Evolutionary conservation across 37 sponge, comb jelly and placozoan genomes (phyloP).

Genomic region (Spongilla lacustris): DNA sequence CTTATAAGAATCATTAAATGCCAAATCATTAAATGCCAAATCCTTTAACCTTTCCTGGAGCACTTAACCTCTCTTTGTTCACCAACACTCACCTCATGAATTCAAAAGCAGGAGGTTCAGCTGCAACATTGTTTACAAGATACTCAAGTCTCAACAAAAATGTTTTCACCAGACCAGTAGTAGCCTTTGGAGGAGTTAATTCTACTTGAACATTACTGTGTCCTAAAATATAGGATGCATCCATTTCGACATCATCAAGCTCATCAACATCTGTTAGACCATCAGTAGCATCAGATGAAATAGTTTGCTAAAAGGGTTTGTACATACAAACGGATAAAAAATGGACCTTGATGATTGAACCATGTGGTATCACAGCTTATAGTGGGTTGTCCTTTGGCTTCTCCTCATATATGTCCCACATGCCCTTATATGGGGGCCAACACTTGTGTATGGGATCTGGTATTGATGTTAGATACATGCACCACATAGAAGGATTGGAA

Average conservation of each 20-base stretch:
- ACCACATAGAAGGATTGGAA: too few relatives aligned
- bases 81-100: slow-evolving; percentile 45
- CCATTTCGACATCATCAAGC: neutral
- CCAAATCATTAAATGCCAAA: too few relatives aligned
- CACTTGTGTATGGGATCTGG: too few relatives aligned
- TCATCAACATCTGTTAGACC: neutral
- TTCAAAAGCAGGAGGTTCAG: slow-evolving; percentile 57
- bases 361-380: too few relatives aligned
- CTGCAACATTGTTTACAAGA: slow-evolving; percentile 47
- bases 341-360: too few relatives aligned
- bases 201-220: neutral
- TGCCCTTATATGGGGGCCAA: too few relatives aligned
- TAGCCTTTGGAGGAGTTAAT: slow-evolving; percentile 27
- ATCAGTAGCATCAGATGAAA: neutral
- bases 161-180: slow-evolving; percentile 17
- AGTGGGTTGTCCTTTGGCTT: too few relatives aligned
- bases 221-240: neutral
- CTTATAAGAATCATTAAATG: too few relatives aligned
- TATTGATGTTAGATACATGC: too few relatives aligned
- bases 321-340: neutral
- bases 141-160: slow-evolving; percentile 41
- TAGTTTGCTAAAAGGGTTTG: neutral
- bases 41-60: neutral
- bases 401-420: too few relatives aligned
- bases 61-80: too few relatives aligned